Evolutionary conservation across 2,888 invertebrate species (phyloP), one percentile per base, ranked within the genome.

Genomic region (Falcaria lacertinaria): DNA sequence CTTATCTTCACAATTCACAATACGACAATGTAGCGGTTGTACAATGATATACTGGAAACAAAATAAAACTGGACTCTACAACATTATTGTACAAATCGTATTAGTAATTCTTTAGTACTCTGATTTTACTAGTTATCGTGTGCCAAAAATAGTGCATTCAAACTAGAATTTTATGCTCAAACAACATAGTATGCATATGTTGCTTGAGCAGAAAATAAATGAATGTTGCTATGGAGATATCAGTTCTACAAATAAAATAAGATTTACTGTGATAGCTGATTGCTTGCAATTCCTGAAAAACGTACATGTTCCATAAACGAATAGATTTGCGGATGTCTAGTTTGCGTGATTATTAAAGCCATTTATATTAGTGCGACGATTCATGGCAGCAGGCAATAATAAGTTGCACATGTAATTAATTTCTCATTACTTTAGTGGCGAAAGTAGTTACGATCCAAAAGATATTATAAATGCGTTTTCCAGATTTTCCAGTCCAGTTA

Each of bases 391-490:
- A 50, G 51, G 54, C 64, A 54, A 53, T 50, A 62, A 57, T 55
- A 59, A 64, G 56, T 59, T 52, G 55, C 60, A 60, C 68, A 50
- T 64, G 61, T 66, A 79, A 80, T 80, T 75, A 75, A 70, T 72
- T 74, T 67, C 65, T 63, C 71, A 74, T 74, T 70, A 72, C 60
- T 66, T 49, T 64, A 67, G 62, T 64, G 71, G 83, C 73, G 87
- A 87, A 87, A 87, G 82, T 79, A 80, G 74, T 74, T 70, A 67
- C 68, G 70, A 77, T 74, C 80, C 68, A 74, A 70, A 78, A 74
- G 74, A 63, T 65, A 75, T 76, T 74, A 68, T 59, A 70, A 67
- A 73, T 74, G 66, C 60, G 56, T 72, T 80, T 80, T 79, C 69
- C 73, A 79, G 74, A 77, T 78, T 82, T 82, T 80, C 80, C 74